Percentiles rank a stretch among this genome's conserved stretches.
phyloP scores from a whole-genome alignment of 2,113 vertebrate genomes.

The Nerophis lumbriciformis region DNA sequence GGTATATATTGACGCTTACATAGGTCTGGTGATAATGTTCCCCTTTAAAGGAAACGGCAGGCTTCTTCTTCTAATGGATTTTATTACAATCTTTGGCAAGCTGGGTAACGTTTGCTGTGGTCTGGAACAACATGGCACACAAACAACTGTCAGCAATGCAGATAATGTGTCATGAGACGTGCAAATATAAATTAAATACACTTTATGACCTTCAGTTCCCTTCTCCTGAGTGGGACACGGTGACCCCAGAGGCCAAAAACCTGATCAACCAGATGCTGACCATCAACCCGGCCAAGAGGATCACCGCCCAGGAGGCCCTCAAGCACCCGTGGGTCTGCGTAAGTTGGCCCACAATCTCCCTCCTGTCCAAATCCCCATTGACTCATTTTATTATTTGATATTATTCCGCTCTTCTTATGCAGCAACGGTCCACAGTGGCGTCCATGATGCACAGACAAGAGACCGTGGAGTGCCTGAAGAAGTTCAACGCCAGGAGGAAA shows the following conservation, averaged over 20 bases:
- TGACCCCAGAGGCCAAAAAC: slow-evolving; percentile 95
- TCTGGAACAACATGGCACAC: no score
- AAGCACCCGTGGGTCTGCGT: slow-evolving; percentile 99
- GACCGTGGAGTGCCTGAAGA: slow-evolving; percentile 96
- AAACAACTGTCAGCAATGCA: no score
- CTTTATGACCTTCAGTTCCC: slow-evolving; percentile 75
- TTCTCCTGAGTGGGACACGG: slow-evolving; percentile 95
- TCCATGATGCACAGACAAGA: slow-evolving; percentile 99
- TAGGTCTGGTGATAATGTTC: no score
- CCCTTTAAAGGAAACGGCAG: no score
- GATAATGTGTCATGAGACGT: no score
- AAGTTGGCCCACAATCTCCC: slow-evolving; percentile 71
- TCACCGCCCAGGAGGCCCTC: slow-evolving; percentile 94
- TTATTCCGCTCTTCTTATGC: slow-evolving; percentile 8
- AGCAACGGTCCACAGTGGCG: slow-evolving; percentile 98
- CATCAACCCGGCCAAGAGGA: slow-evolving; percentile 96
- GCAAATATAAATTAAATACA: no score
- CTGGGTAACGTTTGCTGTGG: no score
- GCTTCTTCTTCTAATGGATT: no score
- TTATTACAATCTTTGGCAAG: no score
- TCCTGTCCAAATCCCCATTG: no score
- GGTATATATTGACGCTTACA: no score
- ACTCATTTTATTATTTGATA: no score
- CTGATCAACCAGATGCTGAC: slow-evolving; percentile 99
- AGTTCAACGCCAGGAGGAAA: slow-evolving; percentile 96